phyloP scores from a whole-genome alignment of 2,888 invertebrate species.

The Odontothrips loti region DNA sequence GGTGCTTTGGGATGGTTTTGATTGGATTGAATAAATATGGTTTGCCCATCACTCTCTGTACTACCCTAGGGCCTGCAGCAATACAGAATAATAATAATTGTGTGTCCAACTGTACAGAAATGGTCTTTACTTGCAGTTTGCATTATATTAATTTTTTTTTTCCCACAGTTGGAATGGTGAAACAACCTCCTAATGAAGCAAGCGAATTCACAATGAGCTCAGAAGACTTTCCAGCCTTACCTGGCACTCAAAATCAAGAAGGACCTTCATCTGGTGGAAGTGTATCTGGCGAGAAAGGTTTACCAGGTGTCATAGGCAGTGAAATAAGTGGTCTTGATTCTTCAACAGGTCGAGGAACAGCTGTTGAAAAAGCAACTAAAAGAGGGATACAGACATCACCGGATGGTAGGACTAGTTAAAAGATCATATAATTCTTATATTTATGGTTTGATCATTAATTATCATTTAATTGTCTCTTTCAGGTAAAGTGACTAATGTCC shows the following conservation, averaged over 20 bases:
- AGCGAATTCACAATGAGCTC: conserved; percentile 96
- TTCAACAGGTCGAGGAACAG: conserved; percentile 39
- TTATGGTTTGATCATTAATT: conserved; percentile 30
- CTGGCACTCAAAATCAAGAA: conserved; percentile 77
- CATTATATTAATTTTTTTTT: conserved; percentile 30
- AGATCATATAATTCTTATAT: conserved; percentile 28
- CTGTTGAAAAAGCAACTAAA: conserved; percentile 36
- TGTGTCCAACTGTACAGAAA: too few relatives aligned
- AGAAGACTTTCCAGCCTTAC: conserved; percentile 98
- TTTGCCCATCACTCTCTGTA: too few relatives aligned
- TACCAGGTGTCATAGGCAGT: conserved; percentile 42
- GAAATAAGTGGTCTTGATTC: conserved; percentile 35
- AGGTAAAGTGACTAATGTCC: conserved; percentile 98
- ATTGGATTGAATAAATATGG: too few relatives aligned
- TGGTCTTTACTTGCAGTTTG: too few relatives aligned
- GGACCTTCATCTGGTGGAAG: conserved; percentile 62
- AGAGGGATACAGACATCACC: conserved; percentile 70
- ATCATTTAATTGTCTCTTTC: conserved; percentile 41
- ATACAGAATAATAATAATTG: too few relatives aligned
- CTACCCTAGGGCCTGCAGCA: too few relatives aligned
- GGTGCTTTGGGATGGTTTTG: too few relatives aligned
- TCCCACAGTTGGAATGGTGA: conserved; percentile 83
- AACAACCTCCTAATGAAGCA: conserved; percentile 87
- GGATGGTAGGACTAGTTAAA: conserved; percentile 63
- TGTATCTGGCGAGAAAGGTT: conserved; percentile 48